Percentiles rank a stretch among this genome's conserved stretches.
Evolutionary conservation across 2,113 vertebrate species (phyloP).

Genomic region (Seriola dumerili): DNA sequence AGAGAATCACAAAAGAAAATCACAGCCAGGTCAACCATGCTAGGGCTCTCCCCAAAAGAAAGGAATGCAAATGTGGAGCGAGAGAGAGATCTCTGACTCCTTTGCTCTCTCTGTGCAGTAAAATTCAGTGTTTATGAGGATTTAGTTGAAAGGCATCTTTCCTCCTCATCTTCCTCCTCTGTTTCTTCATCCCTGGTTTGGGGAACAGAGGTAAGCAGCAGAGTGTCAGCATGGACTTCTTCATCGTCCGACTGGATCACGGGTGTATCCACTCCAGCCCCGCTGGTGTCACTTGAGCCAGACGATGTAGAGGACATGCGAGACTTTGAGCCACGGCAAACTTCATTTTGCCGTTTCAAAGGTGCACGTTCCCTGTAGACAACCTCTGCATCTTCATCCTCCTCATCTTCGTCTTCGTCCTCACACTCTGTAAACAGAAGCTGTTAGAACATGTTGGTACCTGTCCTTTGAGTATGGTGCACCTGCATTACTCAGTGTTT

Average conservation of each 20-base stretch:
- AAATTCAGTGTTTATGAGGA: slow-evolving; percentile 53
- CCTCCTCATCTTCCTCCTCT: slow-evolving; percentile 77
- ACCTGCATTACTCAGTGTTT: background rate
- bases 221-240: slow-evolving; percentile 87
- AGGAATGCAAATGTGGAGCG: slow-evolving; percentile 5
- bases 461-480: background rate
- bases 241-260: slow-evolving; percentile 93
- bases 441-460: background rate
- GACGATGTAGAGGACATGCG: slow-evolving; percentile 91
- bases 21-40: slow-evolving; percentile 53
- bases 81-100: background rate
- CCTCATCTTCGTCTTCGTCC: slow-evolving; percentile 71
- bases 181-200: slow-evolving; percentile 74
- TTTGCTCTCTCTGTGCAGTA: background rate
- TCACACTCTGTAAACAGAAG: slow-evolving; percentile 56
- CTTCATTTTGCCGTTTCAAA: slow-evolving; percentile 69
- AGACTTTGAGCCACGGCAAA: slow-evolving; percentile 80
- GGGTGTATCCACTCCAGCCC: slow-evolving; percentile 87
- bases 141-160: slow-evolving; percentile 44
- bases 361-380: slow-evolving; percentile 82
- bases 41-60: slow-evolving; percentile 6
- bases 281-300: slow-evolving; percentile 86
- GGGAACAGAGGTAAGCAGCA: slow-evolving; percentile 77
- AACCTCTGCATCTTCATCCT: slow-evolving; percentile 74
- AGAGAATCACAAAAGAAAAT: slow-evolving; percentile 3